Evolutionary conservation across 1,140 invertebrate species (phyloP).

Genomic region (Zaprionus ornatus): DNA sequence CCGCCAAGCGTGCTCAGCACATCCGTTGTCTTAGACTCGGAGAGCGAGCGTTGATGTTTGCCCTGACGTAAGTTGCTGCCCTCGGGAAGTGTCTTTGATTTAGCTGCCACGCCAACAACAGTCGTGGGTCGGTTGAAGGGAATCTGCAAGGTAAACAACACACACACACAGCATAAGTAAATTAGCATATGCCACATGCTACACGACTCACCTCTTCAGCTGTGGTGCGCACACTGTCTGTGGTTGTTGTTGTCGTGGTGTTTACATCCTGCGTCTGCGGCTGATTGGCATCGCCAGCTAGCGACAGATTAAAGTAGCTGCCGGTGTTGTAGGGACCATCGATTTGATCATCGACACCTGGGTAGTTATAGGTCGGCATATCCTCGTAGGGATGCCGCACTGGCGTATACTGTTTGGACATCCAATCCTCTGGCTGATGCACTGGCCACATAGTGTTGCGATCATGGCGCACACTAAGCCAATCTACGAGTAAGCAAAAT

Average conservation of each 20-base stretch:
- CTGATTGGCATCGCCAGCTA: constrained; percentile 19
- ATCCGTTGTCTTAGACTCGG: constrained; percentile 87
- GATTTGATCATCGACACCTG: constrained; percentile 74
- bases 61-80: constrained; percentile 59
- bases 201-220: constrained; percentile 47
- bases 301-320: constrained; percentile 70
- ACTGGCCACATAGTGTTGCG: constrained; percentile 94
- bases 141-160: not conserved
- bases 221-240: constrained; percentile 54
- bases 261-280: constrained; percentile 59
- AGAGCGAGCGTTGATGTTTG: constrained; percentile 86
- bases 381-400: constrained; percentile 80
- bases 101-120: constrained; percentile 42
- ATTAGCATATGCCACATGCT: not conserved
- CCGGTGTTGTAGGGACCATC: constrained; percentile 70
- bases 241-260: constrained; percentile 47
- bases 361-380: constrained; percentile 74
- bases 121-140: not conserved
- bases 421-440: constrained; percentile 88
- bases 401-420: constrained; percentile 82
- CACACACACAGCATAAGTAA: not conserved
- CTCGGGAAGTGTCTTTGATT: constrained; percentile 78
- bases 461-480: constrained; percentile 92
- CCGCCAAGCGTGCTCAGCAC: constrained; percentile 62
- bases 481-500: constrained; percentile 85